These are phyloP conservation scores for Nymphalis polychloros DNA, from an alignment of 2,888 invertebrate species.

Conservation along the genomic window DNA sequence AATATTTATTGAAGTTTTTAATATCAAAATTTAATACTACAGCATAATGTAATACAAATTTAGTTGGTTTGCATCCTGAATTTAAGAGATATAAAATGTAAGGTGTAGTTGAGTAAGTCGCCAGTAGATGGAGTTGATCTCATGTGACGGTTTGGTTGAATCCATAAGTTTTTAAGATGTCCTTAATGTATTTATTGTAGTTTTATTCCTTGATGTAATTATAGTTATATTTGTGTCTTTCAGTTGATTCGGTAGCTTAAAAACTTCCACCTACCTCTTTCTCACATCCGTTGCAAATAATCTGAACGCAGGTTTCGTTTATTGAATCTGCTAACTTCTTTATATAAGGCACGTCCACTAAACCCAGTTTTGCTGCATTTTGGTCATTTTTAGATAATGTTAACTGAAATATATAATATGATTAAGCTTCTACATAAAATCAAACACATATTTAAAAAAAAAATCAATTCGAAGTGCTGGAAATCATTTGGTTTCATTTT, in stretches of 20 bases:
- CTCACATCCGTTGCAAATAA: constrained; percentile 47
- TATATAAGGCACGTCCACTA: constrained; percentile 54
- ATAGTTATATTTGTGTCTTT: no score
- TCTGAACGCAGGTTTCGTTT: constrained; percentile 54
- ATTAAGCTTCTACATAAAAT: not conserved
- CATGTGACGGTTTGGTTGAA: no score
- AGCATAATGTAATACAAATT: no score
- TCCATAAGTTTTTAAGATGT: not conserved
- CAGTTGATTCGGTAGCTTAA: no score
- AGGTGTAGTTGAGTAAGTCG: no score
- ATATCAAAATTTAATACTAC: no score
- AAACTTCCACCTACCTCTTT: constrained; percentile 50
- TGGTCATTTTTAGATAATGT: constrained; percentile 55
- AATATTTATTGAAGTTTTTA: no score
- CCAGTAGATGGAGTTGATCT: no score
- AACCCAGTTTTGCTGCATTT: constrained; percentile 50
- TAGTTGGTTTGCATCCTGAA: no score
- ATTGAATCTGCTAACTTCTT: constrained; percentile 47
- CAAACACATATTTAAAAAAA: not conserved
- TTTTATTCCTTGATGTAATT: not conserved
- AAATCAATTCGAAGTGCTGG: no score
- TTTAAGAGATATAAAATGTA: no score
- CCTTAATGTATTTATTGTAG: not conserved
- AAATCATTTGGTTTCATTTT: no score
- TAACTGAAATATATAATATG: constrained; percentile 46